These are phyloP conservation scores for Esperia sulphurella DNA, from an alignment of 2,888 invertebrate species.

Conservation along the genomic window DNA sequence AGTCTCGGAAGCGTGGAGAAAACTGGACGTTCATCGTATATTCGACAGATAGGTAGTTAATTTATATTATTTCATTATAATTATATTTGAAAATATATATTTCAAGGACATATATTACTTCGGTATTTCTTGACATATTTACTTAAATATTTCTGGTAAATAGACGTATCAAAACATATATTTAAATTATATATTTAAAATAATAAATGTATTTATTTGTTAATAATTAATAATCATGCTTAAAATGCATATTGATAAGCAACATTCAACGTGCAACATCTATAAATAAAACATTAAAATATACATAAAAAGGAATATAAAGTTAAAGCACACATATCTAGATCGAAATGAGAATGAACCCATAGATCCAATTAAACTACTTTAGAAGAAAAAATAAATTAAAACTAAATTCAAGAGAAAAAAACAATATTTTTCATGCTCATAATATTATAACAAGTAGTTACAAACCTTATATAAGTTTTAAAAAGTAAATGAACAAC, in stretches of 20 bases:
- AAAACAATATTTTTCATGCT: slow-evolving; percentile 32
- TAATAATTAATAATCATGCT: slow-evolving; percentile 45
- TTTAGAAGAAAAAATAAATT: slow-evolving; percentile 16
- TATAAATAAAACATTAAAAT: slow-evolving; percentile 22
- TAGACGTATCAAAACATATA: slow-evolving; percentile 3
- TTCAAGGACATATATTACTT: slow-evolving; percentile 3
- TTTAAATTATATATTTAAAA: background rate
- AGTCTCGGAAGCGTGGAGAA: too few relatives aligned
- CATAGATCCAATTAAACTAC: slow-evolving; percentile 31
- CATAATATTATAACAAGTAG: slow-evolving; percentile 13
- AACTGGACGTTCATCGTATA: too few relatives aligned
- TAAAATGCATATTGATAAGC: slow-evolving; percentile 62
- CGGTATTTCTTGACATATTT: slow-evolving; percentile 5
- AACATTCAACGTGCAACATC: slow-evolving; percentile 73
- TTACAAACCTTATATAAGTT: too few relatives aligned
- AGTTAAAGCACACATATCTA: slow-evolving; percentile 17
- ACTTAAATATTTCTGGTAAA: slow-evolving; percentile 12
- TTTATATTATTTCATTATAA: too few relatives aligned
- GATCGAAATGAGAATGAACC: slow-evolving; percentile 76
- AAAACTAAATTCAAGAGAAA: slow-evolving; percentile 28
- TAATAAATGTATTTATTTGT: slow-evolving; percentile 10
- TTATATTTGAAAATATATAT: background rate
- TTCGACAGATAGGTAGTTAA: too few relatives aligned
- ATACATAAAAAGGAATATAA: too few relatives aligned
- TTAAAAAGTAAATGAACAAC: too few relatives aligned